Evolutionary conservation across 2,113 vertebrate species (phyloP).

Genomic region (Misgurnus anguillicaudatus): DNA sequence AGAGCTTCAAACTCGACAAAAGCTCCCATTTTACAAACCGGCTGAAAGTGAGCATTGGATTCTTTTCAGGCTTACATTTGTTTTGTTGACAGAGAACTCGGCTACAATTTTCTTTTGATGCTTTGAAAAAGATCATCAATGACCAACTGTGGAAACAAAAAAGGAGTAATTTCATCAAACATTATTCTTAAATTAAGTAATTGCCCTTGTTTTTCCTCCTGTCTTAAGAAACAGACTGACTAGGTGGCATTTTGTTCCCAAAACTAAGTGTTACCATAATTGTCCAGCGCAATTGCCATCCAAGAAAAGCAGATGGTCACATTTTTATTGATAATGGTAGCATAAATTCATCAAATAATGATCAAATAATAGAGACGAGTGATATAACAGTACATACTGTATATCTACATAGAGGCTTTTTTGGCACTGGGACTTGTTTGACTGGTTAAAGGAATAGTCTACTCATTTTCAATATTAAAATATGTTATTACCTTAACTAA

Average conservation of each 20-base stretch:
- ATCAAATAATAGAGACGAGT: neutral
- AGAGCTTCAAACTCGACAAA: constrained; percentile 29
- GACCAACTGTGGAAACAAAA: neutral
- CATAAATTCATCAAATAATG: neutral
- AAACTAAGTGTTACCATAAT: too few relatives aligned
- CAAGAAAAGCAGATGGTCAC: too few relatives aligned
- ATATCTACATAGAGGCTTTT: too few relatives aligned
- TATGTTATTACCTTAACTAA: too few relatives aligned
- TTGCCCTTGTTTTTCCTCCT: neutral
- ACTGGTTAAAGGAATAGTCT: too few relatives aligned
- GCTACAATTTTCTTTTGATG: constrained; percentile 4
- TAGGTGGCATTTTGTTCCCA: too few relatives aligned
- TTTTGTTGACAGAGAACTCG: neutral
- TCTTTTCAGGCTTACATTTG: neutral
- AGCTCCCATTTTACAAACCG: neutral
- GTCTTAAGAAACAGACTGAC: too few relatives aligned
- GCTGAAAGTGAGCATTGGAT: neutral
- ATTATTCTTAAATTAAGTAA: neutral
- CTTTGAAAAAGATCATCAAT: constrained; percentile 17
- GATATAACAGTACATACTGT: too few relatives aligned
- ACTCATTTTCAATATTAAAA: too few relatives aligned
- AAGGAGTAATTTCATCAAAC: neutral
- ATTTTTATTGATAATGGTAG: too few relatives aligned
- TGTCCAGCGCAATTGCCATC: too few relatives aligned
- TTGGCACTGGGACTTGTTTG: neutral